Percentiles rank a stretch among this genome's conserved stretches.
These are phyloP conservation scores for Gadus macrocephalus DNA, from an alignment of 2,113 vertebrate species.

Conservation along the genomic window DNA sequence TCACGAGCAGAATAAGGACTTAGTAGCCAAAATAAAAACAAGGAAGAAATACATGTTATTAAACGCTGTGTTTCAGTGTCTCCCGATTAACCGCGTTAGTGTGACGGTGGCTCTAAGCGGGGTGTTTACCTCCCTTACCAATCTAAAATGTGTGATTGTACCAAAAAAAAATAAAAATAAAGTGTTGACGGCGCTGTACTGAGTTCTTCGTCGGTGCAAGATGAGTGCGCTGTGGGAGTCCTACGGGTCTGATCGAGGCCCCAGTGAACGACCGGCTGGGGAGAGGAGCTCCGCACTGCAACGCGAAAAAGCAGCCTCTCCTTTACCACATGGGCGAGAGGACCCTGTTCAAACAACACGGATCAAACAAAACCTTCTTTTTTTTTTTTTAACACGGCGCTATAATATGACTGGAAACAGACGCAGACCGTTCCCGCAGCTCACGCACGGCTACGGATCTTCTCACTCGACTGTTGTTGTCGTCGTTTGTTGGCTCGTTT, in stretches of 20 bases:
- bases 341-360: conserved; percentile 6
- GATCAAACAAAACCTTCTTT: conserved; percentile 2
- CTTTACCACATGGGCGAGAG: neutral
- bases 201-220: conserved; percentile 6
- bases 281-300: conserved; percentile 7
- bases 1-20: too few species aligned
- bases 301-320: neutral
- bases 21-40: too few species aligned
- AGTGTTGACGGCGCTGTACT: neutral
- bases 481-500: conserved; percentile 5
- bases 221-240: conserved; percentile 2
- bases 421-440: conserved; percentile 20
- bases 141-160: conserved; percentile 19
- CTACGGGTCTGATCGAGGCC: too few species aligned
- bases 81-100: conserved; percentile 6
- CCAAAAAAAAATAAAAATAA: neutral
- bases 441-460: neutral
- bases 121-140: conserved; percentile 22
- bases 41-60: too few species aligned
- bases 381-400: neutral
- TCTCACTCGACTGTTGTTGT: neutral
- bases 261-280: too few species aligned
- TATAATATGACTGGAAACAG: neutral
- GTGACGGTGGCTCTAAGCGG: conserved; percentile 16
- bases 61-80: conserved; percentile 3